phyloP scores from a whole-genome alignment of 2,888 invertebrate genomes.

The Pyrochroa serraticornis region DNA sequence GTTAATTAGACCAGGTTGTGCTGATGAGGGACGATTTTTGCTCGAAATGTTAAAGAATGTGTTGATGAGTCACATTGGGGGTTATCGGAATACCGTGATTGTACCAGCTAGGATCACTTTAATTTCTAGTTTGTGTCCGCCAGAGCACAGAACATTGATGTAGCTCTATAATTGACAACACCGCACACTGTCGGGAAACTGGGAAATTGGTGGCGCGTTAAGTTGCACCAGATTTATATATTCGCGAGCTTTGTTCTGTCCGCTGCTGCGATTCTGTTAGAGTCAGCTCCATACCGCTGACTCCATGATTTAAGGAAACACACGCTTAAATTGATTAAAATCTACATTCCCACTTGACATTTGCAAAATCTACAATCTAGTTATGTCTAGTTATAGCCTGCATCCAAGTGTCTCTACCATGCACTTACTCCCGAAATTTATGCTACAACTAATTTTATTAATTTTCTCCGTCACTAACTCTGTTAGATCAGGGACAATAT shows the following conservation, averaged over 20 bases:
- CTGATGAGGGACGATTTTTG: neutral
- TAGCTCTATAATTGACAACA: slow-evolving; percentile 47
- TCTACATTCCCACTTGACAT: slow-evolving; percentile 13
- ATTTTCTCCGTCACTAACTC: neutral
- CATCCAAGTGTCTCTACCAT: too few species aligned
- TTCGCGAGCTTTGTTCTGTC: slow-evolving; percentile 34
- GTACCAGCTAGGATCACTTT: slow-evolving; percentile 45
- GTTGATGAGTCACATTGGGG: slow-evolving; percentile 31
- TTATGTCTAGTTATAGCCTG: slow-evolving; percentile 11
- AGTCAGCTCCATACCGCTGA: slow-evolving; percentile 27
- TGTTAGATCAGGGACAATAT: too few species aligned
- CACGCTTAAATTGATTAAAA: slow-evolving; percentile 27
- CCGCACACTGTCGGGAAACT: slow-evolving; percentile 43
- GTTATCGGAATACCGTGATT: slow-evolving; percentile 36
- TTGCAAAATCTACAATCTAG: slow-evolving; percentile 12
- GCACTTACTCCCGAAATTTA: neutral
- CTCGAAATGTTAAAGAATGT: slow-evolving; percentile 21
- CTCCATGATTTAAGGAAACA: slow-evolving; percentile 39
- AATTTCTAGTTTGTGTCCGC: slow-evolving; percentile 43
- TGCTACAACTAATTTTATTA: slow-evolving; percentile 6
- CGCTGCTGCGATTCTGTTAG: slow-evolving; percentile 25
- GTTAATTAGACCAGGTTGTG: slow-evolving; percentile 1
- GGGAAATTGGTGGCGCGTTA: slow-evolving; percentile 49
- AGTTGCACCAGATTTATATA: slow-evolving; percentile 47
- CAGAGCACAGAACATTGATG: slow-evolving; percentile 43